These are phyloP conservation scores for Thaumatotibia leucotreta DNA, from an alignment of 1,140 invertebrate genomes.

Conservation along the genomic window DNA sequence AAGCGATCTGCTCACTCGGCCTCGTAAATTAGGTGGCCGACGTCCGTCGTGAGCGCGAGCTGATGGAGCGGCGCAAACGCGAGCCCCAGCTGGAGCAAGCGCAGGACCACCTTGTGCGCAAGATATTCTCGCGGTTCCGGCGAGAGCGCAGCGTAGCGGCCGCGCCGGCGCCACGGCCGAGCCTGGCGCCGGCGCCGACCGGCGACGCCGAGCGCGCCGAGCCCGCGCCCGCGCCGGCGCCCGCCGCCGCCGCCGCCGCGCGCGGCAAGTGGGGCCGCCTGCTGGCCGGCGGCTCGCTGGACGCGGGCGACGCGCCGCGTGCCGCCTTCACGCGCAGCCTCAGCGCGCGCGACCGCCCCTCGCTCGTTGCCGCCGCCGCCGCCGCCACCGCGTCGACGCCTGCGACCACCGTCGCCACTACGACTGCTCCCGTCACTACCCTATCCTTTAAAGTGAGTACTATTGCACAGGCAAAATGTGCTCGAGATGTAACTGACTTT, in stretches of 20 bases:
- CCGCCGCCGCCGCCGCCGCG: slow-evolving; percentile 50
- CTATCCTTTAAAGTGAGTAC: slow-evolving; percentile 35
- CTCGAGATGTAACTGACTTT: no score
- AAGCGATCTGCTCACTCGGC: no score
- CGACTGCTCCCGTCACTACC: slow-evolving; percentile 8
- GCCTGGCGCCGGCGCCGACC: slow-evolving; percentile 78
- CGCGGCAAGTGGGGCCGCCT: slow-evolving; percentile 88
- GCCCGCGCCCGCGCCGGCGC: slow-evolving; percentile 63
- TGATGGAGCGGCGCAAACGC: slow-evolving; percentile 97
- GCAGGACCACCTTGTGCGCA: slow-evolving; percentile 97
- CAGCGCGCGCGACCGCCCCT: slow-evolving; percentile 80
- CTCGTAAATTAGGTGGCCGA: slow-evolving; percentile 87
- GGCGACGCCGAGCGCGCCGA: slow-evolving; percentile 57
- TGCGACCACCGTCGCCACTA: slow-evolving; percentile 17
- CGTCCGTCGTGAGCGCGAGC: slow-evolving; percentile 97
- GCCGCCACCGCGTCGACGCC: slow-evolving; percentile 42
- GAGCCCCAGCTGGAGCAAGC: slow-evolving; percentile 95
- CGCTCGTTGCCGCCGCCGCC: slow-evolving; percentile 33
- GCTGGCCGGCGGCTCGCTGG: slow-evolving; percentile 75
- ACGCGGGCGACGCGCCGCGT: slow-evolving; percentile 77
- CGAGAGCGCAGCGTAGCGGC: slow-evolving; percentile 79
- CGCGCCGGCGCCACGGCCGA: slow-evolving; percentile 71
- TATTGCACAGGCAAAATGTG: not conserved
- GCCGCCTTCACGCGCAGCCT: slow-evolving; percentile 82
- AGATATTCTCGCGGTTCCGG: slow-evolving; percentile 97